Conservation (phyloP, 2,113 vertebrate genomes). For the Plestiodon gilberti region DNA sequence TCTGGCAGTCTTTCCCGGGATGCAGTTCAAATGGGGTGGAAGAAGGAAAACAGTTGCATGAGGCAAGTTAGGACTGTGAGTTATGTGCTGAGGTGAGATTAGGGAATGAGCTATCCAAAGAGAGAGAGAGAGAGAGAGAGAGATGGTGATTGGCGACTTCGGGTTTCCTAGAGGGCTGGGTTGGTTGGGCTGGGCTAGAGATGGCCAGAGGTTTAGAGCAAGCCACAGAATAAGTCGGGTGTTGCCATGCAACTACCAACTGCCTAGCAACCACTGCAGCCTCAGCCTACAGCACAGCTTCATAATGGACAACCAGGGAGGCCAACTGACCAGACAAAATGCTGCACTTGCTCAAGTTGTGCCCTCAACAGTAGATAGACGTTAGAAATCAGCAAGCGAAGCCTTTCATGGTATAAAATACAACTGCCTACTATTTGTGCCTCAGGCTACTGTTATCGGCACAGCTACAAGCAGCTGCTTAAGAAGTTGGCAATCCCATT, state of each 20-base stretch:
- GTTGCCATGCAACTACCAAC: no score
- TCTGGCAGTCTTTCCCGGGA: background rate
- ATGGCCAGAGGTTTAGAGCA: background rate
- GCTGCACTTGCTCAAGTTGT: background rate
- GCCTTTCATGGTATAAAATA: background rate
- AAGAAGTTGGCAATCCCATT: no score
- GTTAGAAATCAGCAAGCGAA: background rate
- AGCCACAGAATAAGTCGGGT: background rate
- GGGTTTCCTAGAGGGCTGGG: background rate
- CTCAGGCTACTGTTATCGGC: background rate
- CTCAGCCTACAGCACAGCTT: background rate
- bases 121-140: no score
- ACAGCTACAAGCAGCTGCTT: no score
- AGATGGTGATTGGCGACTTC: no score
- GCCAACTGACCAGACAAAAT: background rate
- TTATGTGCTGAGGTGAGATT: no score
- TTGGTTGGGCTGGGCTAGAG: background rate
- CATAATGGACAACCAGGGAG: no score
- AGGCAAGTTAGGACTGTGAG: background rate
- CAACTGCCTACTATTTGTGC: no score
- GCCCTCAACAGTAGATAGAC: background rate
- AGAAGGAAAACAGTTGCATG: background rate
- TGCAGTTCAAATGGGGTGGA: background rate
- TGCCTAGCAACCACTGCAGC: background rate
- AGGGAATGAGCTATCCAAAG: background rate